Percentiles rank a stretch among this genome's conserved stretches.
These are phyloP conservation scores for Drosophila sulfurigaster DNA, from an alignment of 1,140 invertebrate genomes.

Conservation along the genomic window DNA sequence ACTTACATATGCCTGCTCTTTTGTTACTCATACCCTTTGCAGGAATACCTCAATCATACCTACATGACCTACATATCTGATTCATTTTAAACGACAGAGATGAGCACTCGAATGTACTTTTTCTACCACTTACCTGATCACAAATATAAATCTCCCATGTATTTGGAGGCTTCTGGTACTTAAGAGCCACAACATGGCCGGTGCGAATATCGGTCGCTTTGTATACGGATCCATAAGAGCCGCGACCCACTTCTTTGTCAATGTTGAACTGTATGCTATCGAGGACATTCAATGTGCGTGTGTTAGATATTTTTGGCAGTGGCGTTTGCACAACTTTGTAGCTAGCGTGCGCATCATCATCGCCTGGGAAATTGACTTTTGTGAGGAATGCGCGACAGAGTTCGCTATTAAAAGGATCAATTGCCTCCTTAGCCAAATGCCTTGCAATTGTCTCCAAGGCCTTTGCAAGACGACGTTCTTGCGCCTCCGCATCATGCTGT, in stretches of 20 bases:
- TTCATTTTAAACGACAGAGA: too few species aligned
- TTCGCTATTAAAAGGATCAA: conserved; percentile 88
- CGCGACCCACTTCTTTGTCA: conserved; percentile 91
- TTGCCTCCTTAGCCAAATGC: conserved; percentile 72
- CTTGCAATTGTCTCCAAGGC: conserved; percentile 77
- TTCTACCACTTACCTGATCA: conserved; percentile 88
- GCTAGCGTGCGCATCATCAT: conserved; percentile 72
- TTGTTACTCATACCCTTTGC: too few species aligned
- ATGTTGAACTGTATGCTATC: conserved; percentile 88
- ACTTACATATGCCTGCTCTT: too few species aligned
- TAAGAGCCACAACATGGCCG: conserved; percentile 89
- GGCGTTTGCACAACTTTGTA: conserved; percentile 81
- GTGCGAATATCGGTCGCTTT: conserved; percentile 86
- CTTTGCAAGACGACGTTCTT: conserved; percentile 75
- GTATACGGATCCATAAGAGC: conserved; percentile 91
- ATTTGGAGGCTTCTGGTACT: conserved; percentile 92
- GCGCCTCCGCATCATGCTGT: conserved; percentile 78
- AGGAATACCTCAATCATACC: too few species aligned
- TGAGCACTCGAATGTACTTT: too few species aligned
- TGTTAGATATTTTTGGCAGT: conserved; percentile 85
- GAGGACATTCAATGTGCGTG: conserved; percentile 86
- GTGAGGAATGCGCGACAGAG: conserved; percentile 86
- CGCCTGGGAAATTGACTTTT: conserved; percentile 86
- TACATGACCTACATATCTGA: too few species aligned
- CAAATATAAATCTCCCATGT: conserved; percentile 94